Percentiles rank a stretch among this genome's conserved stretches.
phyloP scores from a whole-genome alignment of 53 echinoderm and acorn worm species.

The Echinometra lucunter region DNA sequence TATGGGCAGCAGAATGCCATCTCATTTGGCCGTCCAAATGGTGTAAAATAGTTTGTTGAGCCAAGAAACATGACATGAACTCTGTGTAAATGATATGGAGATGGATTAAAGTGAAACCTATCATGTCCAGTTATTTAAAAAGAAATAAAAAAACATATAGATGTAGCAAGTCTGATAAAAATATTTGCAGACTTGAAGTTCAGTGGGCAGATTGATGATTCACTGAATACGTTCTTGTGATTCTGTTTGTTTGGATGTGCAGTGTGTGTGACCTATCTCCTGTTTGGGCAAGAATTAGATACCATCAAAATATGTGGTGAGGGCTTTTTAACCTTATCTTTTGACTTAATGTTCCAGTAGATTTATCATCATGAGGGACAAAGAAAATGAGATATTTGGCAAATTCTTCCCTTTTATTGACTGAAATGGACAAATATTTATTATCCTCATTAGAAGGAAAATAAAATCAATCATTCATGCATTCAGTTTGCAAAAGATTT shows the following conservation, averaged over 20 bases:
- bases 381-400: conserved; percentile 60
- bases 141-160: neutral
- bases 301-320: conserved; percentile 64
- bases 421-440: conserved; percentile 60
- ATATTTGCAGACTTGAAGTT: conserved; percentile 14
- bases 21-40: neutral
- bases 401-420: conserved; percentile 61
- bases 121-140: neutral
- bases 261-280: conserved; percentile 55
- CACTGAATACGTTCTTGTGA: conserved; percentile 39
- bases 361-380: conserved; percentile 39
- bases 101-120: neutral
- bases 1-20: too few species aligned
- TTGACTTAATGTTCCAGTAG: conserved; percentile 46
- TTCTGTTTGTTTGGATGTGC: conserved; percentile 64
- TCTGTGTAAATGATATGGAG: neutral
- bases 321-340: neutral
- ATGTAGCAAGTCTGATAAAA: neutral
- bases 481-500: conserved; percentile 36
- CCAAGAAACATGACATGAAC: neutral
- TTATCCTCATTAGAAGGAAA: conserved; percentile 56
- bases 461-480: conserved; percentile 54
- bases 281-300: conserved; percentile 52
- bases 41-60: neutral
- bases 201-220: conserved; percentile 37